A percentile compares a stretch with the other conserved stretches of the same genome.
phyloP scores from a whole-genome alignment of 1,140 invertebrate species.

The Ostrea denselamellosa region DNA sequence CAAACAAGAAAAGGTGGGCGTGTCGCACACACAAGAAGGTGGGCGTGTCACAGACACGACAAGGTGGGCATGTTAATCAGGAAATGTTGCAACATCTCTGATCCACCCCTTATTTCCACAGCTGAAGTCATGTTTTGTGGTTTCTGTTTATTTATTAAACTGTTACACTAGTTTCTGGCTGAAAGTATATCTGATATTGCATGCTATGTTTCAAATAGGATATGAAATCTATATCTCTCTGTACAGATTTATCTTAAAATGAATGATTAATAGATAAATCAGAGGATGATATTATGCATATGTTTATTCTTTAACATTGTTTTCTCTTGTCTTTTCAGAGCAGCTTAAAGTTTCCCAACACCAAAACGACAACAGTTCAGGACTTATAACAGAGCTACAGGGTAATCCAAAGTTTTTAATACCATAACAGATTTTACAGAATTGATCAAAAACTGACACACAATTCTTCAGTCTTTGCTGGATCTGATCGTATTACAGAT shows the following conservation, averaged over 20 bases:
- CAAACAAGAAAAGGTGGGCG: neutral
- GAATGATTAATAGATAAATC: neutral
- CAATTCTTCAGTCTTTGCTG: neutral
- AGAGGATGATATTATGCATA: neutral
- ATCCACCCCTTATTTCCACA: constrained; percentile 32
- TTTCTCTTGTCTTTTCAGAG: constrained; percentile 62
- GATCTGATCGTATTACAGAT: constrained; percentile 49
- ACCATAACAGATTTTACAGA: no score
- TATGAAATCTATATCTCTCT: neutral
- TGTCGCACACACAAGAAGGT: neutral
- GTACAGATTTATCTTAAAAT: no score
- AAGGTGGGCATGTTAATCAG: neutral
- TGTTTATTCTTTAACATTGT: neutral
- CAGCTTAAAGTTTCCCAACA: constrained; percentile 74
- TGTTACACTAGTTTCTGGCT: constrained; percentile 14
- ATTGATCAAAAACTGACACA: no score
- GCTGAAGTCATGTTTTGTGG: neutral
- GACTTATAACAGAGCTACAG: constrained; percentile 71
- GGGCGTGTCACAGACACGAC: neutral
- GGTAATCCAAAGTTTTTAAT: constrained; percentile 45
- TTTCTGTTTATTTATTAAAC: constrained; percentile 31
- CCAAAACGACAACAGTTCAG: constrained; percentile 74
- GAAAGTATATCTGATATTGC: constrained; percentile 9
- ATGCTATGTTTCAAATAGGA: neutral
- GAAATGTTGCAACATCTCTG: neutral